phyloP scores from a whole-genome alignment of 2,113 vertebrate species.

The Ariopsis seemanni region DNA sequence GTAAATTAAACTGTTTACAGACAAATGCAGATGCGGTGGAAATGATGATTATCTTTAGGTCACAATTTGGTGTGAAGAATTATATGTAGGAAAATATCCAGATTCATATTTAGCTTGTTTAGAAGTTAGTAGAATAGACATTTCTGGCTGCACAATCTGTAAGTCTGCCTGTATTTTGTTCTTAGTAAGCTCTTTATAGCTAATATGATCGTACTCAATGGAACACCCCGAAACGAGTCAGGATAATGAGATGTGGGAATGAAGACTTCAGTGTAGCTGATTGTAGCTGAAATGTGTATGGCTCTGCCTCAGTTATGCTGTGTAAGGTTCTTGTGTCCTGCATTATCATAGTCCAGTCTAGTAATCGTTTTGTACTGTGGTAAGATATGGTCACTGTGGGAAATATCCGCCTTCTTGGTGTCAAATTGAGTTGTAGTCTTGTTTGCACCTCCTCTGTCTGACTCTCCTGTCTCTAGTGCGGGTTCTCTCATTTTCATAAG shows the following conservation, averaged over 20 bases:
- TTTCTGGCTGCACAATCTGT: background rate
- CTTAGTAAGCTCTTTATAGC: background rate
- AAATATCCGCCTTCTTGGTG: conserved; percentile 28
- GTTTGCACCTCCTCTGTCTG: background rate
- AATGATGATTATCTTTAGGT: background rate
- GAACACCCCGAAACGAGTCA: background rate
- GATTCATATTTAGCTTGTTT: conserved; percentile 7
- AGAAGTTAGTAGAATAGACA: background rate
- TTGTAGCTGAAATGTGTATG: background rate
- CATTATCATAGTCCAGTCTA: background rate
- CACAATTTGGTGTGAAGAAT: background rate
- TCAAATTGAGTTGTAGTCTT: conserved; percentile 39
- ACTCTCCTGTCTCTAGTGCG: background rate
- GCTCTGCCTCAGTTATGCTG: background rate
- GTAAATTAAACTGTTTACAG: background rate
- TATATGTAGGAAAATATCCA: background rate
- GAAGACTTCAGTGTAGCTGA: background rate
- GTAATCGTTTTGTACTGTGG: background rate
- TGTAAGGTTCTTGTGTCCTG: background rate
- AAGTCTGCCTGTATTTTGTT: background rate
- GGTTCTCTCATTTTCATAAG: background rate
- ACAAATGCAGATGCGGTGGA: background rate
- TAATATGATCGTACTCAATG: background rate
- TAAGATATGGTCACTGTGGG: conserved; percentile 21
- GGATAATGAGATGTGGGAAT: conserved; percentile 6